Base-by-base conservation (phyloP, 2,113 vertebrate genomes). In the Pelmatolapia mariae region DNA sequence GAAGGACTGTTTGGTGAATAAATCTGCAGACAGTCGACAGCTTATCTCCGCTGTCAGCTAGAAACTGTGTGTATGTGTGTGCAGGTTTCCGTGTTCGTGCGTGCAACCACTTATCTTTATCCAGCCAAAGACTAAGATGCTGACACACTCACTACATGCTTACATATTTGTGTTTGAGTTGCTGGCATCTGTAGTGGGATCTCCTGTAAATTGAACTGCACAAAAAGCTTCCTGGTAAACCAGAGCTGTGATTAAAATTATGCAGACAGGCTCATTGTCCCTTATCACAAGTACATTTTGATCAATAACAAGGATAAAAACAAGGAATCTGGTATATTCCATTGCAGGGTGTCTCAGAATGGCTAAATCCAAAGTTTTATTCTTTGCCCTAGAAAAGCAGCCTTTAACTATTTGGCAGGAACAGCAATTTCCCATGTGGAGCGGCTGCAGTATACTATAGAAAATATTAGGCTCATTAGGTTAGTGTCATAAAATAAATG, bases 21-120 rank as follows among this genome's bases (percentile, higher is more conserved):
- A 87, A 91, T 73, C 83, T 86, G 80, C 57, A 87, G 73, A 36
- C 73, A 38, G 86, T 85, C 33, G 45, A 85, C 53, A 57, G 84
- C 82, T 91, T 87, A 89, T 89, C 88, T 88, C 50, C 2, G 16
- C 76, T 88, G 91, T 89, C 90, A 89, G 90, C 76, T 38, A 88
- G 33, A 88, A 24, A 7, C 7, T 40, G 19, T 33, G 22, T n/a
- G 10, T 83, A 50, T 71, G 26, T 68, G 78, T 66, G 33, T 81
- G 66, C 16, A 78, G 43, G 24, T 50, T 50, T 50, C 26, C 19
- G 40, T 54, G 43, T 59, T 26, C 4, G 3, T 47, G 16, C 24
- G 26, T 63, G 66, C 22, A 76, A 56, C 85, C 59, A 29, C 5
- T 63, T 7, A 5, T 88, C 52, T 84, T 89, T 33, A 47, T 47